phyloP scores from a whole-genome alignment of 2,113 vertebrate genomes.

The Epinephelus lanceolatus region DNA sequence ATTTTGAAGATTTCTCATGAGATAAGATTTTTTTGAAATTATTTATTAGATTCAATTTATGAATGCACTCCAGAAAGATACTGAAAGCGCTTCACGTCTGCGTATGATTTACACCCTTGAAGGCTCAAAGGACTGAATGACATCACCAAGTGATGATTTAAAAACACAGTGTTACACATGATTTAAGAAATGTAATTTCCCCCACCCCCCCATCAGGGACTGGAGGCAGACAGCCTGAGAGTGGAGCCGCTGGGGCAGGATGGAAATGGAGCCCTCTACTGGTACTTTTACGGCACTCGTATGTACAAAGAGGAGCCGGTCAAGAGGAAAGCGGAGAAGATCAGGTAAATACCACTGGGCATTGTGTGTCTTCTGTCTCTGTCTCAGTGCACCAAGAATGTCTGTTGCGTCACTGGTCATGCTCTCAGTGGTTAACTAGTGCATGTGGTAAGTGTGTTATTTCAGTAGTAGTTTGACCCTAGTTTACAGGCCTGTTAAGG shows the following conservation, averaged over 20 bases:
- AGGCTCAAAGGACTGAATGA: slow-evolving; percentile 37
- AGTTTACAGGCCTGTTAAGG: slow-evolving; percentile 30
- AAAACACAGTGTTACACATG: slow-evolving; percentile 22
- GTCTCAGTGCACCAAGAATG: not conserved
- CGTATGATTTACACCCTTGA: slow-evolving; percentile 1
- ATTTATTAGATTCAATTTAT: slow-evolving; percentile 4
- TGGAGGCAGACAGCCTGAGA: slow-evolving; percentile 96
- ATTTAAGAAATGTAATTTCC: slow-evolving; percentile 36
- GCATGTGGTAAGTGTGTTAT: not conserved
- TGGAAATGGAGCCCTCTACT: slow-evolving; percentile 94
- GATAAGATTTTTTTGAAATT: not conserved
- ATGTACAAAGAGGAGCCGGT: slow-evolving; percentile 96
- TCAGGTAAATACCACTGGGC: slow-evolving; percentile 81
- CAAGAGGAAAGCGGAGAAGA: slow-evolving; percentile 79
- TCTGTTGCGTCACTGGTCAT: not conserved
- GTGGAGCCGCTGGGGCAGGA: slow-evolving; percentile 97
- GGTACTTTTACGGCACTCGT: slow-evolving; percentile 98
- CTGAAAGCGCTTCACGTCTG: not conserved
- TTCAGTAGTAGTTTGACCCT: slow-evolving; percentile 3
- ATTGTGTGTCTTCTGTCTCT: not conserved
- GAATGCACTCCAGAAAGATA: slow-evolving; percentile 19
- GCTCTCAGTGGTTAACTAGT: slow-evolving; percentile 3
- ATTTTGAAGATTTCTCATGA: not conserved
- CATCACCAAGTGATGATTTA: slow-evolving; percentile 46
- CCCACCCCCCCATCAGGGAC: slow-evolving; percentile 83